Percentiles rank a stretch among this genome's conserved stretches.
Evolutionary conservation across 2,888 invertebrate genomes (phyloP).

Genomic region (Dynastes maya): DNA sequence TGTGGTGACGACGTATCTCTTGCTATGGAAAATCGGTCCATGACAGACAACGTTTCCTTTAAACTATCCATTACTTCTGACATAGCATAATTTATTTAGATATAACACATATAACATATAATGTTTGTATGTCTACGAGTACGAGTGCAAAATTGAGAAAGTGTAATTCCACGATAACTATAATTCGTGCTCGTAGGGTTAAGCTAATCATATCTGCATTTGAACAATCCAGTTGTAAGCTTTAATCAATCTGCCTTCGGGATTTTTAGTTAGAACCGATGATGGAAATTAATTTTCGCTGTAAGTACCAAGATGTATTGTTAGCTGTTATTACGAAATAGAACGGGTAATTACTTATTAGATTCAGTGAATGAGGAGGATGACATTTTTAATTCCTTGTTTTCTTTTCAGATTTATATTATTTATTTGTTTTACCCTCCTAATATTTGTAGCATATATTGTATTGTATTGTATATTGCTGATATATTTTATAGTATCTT

Average conservation of each 20-base stretch:
- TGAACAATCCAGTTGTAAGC: conserved; percentile 39
- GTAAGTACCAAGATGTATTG: conserved; percentile 18
- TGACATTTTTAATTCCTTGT: neutral
- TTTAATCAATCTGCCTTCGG: conserved; percentile 24
- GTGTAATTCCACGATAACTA: neutral
- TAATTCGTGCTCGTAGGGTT: conserved; percentile 19
- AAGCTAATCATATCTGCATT: conserved; percentile 39
- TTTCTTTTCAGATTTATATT: neutral
- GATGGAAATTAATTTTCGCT: conserved; percentile 28
- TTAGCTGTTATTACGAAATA: conserved; percentile 28
- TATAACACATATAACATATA: neutral
- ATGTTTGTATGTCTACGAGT: conserved; percentile 29
- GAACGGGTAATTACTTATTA: conserved; percentile 45
- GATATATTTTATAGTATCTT: conserved; percentile 37
- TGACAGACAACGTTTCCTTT: conserved; percentile 67
- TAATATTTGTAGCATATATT: too few species aligned
- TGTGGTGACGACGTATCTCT: conserved; percentile 63
- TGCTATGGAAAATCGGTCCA: conserved; percentile 66
- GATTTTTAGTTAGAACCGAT: neutral
- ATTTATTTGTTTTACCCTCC: conserved; percentile 2
- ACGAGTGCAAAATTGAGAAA: neutral
- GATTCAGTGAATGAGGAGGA: neutral
- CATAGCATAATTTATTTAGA: conserved; percentile 59
- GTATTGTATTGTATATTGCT: conserved; percentile 17
- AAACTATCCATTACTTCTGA: conserved; percentile 67